phyloP scores from a whole-genome alignment of 2,888 invertebrate species.

The Drosophila fulvimacula region DNA sequence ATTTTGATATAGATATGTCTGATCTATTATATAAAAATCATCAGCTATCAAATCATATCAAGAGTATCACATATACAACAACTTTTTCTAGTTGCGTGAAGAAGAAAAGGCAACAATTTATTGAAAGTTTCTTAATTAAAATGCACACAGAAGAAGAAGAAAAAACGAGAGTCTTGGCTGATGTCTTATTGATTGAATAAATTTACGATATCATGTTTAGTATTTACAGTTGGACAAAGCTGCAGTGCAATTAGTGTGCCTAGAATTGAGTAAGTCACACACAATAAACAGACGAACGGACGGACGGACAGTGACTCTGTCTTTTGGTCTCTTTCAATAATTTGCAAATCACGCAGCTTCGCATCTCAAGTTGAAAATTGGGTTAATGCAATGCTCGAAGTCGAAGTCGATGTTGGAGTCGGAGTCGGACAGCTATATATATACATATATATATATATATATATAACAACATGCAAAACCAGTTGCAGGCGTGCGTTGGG shows the following conservation, averaged over 20 bases:
- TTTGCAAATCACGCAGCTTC: conserved; percentile 81
- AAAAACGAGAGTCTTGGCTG: neutral
- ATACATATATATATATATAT: conserved; percentile 67
- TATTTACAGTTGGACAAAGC: conserved; percentile 36
- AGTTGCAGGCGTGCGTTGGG: conserved; percentile 35
- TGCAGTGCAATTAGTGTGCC: conserved; percentile 50
- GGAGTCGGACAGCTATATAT: conserved; percentile 45
- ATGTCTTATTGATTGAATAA: conserved; percentile 22
- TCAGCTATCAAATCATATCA: neutral
- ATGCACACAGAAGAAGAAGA: conserved; percentile 3
- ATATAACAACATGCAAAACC: conserved; percentile 74
- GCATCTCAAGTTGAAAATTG: conserved; percentile 78
- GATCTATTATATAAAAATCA: neutral
- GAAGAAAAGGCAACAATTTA: neutral
- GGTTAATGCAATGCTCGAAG: conserved; percentile 77
- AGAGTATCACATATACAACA: neutral
- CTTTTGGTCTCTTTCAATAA: conserved; percentile 48
- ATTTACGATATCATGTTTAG: conserved; percentile 25
- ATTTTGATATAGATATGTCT: neutral
- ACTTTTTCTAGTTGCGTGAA: neutral
- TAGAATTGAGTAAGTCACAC: conserved; percentile 58
- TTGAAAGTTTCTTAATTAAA: conserved; percentile 19
- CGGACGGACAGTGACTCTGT: conserved; percentile 23
- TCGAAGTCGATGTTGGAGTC: conserved; percentile 23
- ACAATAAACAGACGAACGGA: conserved; percentile 18